These are phyloP conservation scores for Cephalopachus bancanus DNA, from an alignment of 2,797 vertebrate genomes.

Conservation along the genomic window DNA sequence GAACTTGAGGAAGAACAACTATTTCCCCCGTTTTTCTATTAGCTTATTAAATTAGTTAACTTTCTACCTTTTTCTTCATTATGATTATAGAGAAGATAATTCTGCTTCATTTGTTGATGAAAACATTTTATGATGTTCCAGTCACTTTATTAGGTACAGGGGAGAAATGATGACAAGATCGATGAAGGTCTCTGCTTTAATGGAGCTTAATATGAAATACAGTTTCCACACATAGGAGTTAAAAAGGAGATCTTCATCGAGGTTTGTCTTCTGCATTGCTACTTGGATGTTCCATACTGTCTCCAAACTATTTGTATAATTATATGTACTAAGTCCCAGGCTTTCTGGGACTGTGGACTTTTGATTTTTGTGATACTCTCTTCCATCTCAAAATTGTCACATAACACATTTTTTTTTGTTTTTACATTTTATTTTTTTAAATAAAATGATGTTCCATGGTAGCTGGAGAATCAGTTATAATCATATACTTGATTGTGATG, in stretches of 20 bases:
- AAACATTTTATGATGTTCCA: conserved; percentile 2
- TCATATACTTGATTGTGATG: neutral
- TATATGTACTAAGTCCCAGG: neutral
- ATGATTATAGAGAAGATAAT: conserved; percentile 32
- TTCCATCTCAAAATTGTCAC: conserved; percentile 34
- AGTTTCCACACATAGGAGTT: neutral
- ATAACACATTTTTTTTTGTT: neutral
- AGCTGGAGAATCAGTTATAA: neutral
- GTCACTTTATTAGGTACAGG: neutral
- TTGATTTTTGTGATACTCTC: conserved; percentile 10
- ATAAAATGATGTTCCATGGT: neutral
- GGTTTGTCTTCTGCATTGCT: conserved; percentile 14
- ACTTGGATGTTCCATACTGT: conserved; percentile 1
- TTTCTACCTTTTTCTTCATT: neutral
- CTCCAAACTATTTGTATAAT: neutral
- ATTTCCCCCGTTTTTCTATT: conserved; percentile 49
- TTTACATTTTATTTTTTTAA: neutral
- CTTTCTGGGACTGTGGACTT: conserved; percentile 44
- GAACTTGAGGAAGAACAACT: conserved; percentile 47
- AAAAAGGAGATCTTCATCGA: neutral
- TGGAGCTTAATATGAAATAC: conserved; percentile 52
- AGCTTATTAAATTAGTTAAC: conserved; percentile 14
- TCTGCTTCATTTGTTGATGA: conserved; percentile 15
- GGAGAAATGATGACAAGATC: neutral
- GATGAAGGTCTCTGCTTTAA: neutral